phyloP scores from a whole-genome alignment of 30 jellyfish, hydroid and myxozoan genomes.

The Mastigias papua region DNA sequence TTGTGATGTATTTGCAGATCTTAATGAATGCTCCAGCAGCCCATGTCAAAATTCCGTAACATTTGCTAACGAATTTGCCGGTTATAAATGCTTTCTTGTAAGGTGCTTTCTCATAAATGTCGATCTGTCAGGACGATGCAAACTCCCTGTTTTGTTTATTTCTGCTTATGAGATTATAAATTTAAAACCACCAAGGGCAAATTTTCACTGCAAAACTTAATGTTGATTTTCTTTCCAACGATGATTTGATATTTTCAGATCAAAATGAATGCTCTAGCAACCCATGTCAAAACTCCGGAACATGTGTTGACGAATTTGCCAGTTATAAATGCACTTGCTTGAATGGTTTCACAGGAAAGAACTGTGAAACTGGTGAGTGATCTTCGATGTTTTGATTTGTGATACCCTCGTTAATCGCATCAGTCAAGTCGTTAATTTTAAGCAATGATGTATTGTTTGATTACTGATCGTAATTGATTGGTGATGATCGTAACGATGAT shows the following conservation, averaged over 20 bases:
- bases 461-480: no score
- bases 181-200: no score
- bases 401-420: no score
- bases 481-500: no score
- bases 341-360: constrained; percentile 1
- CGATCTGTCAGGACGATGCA: not conserved
- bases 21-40: not conserved
- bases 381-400: not conserved
- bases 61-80: not conserved
- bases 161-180: no score
- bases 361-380: not conserved
- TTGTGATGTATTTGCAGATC: constrained; percentile 3
- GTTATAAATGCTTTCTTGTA: not conserved
- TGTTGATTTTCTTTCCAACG: no score
- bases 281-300: constrained; percentile 4
- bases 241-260: not conserved
- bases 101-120: not conserved
- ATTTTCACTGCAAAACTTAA: no score
- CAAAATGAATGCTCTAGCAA: not conserved
- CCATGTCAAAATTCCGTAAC: constrained; percentile 4
- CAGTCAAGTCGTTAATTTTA: no score
- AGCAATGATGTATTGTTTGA: no score
- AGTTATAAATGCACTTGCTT: not conserved
- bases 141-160: not conserved
- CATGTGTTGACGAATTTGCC: not conserved